phyloP scores from a whole-genome alignment of 2,888 invertebrate genomes.

The Aleiodes leptofemur region DNA sequence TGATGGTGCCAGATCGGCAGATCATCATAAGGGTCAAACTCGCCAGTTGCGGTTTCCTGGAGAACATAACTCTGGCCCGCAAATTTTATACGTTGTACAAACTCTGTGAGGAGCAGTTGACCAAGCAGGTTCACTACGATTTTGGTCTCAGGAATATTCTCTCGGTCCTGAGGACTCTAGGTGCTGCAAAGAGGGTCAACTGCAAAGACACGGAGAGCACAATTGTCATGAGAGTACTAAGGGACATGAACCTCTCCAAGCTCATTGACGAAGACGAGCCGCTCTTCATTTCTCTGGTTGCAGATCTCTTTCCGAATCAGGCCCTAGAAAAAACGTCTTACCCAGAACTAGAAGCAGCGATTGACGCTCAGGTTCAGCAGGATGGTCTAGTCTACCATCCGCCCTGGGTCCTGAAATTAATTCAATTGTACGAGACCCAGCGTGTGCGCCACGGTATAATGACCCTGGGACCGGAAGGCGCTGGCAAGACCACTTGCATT shows the following conservation, averaged over 20 bases:
- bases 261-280: constrained; percentile 98
- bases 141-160: constrained; percentile 96
- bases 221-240: constrained; percentile 96
- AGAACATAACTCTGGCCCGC: constrained; percentile 94
- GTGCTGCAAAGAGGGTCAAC: constrained; percentile 93
- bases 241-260: constrained; percentile 98
- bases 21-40: constrained; percentile 97
- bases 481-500: constrained; percentile 95
- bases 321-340: constrained; percentile 92
- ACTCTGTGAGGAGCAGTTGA: constrained; percentile 96
- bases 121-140: constrained; percentile 97
- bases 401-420: constrained; percentile 96
- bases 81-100: constrained; percentile 98
- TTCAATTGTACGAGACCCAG: constrained; percentile 97
- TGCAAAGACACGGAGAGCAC: constrained; percentile 95
- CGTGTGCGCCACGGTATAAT: constrained; percentile 96
- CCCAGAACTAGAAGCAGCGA: constrained; percentile 91
- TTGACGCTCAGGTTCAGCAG: constrained; percentile 88
- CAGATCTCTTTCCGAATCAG: constrained; percentile 97
- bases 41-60: constrained; percentile 96
- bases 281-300: constrained; percentile 95
- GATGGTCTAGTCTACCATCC: constrained; percentile 91
- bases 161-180: constrained; percentile 94
- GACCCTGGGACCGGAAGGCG: constrained; percentile 95
- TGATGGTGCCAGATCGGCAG: constrained; percentile 99